Evolutionary conservation across 92 coral and sea anemone species (phyloP), one percentile per base, ranked within the genome.

Genomic region (Palythoa caribaeorum): DNA sequence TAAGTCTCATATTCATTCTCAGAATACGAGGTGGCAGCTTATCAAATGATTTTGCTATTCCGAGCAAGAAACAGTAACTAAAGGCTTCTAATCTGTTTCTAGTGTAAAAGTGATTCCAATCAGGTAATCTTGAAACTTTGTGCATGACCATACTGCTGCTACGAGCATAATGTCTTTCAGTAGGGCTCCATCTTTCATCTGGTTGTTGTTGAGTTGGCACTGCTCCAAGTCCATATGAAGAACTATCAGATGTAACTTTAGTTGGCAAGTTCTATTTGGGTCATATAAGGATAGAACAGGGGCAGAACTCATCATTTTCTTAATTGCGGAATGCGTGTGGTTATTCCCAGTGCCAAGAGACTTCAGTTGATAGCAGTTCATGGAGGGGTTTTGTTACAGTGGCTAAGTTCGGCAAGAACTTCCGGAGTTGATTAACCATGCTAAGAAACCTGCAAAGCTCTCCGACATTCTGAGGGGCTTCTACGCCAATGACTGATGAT

Each of bases 181-280:
- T 59, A 13, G 86, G 86, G 28, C 79, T 76, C 28, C 28, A 28
- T 28, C 28, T 28, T 28, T 28, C 28, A 28, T 28, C 28, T 28
- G 28, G 28, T 28, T 28, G 28, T 28, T 28, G 28, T 28, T 28
- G 28, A 28, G 28, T 28, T 59, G 75, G 89, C 48, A 87, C 90
- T 62, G 90, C 86, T 20, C 90, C 90, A 40, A 79, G 60, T 19
- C 90, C 87, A 38, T 79, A 80, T 53, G 87, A 88, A 20, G 90
- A 88, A 70, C 80, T 79, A 47, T 88, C 90, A 15, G 90, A 80
- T 68, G 86, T 87, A 38, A 78, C 78, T 79, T 87, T 87, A 73
- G 87, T 71, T 71, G 85, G 78, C 80, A 80, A 84, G 80, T 73
- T 81, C 28, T 28, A 28, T 28, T 28, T 28, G 28, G 86, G 86